Conservation (phyloP, 2,888 invertebrate genomes). For the Saturnia pavonia region DNA sequence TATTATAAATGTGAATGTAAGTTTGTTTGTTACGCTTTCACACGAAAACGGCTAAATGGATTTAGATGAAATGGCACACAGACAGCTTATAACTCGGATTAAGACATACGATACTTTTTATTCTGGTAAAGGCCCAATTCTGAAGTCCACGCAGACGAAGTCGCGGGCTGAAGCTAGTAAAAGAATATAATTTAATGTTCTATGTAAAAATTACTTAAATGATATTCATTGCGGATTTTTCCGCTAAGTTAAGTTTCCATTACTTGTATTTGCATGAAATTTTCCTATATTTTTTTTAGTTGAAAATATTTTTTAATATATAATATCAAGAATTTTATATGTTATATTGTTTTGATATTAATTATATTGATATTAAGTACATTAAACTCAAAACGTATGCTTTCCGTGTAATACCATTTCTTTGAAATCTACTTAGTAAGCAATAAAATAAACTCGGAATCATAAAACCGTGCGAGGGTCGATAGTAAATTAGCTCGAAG, state of each 20-base stretch:
- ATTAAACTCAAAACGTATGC: constrained; percentile 47
- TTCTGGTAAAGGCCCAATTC: no score
- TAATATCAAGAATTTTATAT: not conserved
- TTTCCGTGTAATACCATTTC: not conserved
- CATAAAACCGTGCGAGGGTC: constrained; percentile 67
- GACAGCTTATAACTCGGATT: no score
- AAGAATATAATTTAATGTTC: not conserved
- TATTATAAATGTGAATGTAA: no score
- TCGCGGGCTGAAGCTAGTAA: no score
- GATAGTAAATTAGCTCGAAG: constrained; percentile 72
- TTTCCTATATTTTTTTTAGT: not conserved
- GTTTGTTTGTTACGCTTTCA: no score
- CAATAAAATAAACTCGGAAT: constrained; percentile 68
- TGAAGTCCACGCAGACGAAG: no score
- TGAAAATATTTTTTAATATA: not conserved
- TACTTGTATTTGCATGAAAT: not conserved
- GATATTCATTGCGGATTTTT: no score
- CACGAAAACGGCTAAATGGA: no score
- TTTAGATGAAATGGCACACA: no score
- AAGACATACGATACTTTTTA: no score
- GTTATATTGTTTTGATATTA: not conserved
- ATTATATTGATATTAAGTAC: constrained; percentile 28
- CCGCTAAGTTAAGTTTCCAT: not conserved
- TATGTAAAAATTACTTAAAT: not conserved
- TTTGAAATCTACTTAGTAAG: constrained; percentile 30